These are phyloP conservation scores for Anastrepha ludens DNA, from an alignment of 1,140 invertebrate species.

Conservation along the genomic window DNA sequence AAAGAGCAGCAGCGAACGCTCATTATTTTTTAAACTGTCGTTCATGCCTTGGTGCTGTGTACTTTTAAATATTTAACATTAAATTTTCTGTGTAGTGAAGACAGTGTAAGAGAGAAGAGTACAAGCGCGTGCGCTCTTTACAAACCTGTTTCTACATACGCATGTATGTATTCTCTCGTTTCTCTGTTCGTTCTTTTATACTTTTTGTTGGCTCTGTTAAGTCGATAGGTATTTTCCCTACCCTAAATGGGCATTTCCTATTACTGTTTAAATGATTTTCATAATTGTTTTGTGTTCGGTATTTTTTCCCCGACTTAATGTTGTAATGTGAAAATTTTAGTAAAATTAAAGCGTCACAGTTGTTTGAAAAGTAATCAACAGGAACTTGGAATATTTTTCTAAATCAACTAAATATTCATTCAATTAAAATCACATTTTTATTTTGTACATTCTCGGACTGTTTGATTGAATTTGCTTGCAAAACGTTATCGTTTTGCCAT, in stretches of 20 bases:
- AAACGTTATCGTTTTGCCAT: neutral
- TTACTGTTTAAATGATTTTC: slow-evolving; percentile 12
- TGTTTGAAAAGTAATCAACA: neutral
- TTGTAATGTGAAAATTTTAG: neutral
- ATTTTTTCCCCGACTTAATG: neutral
- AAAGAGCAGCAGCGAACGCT: neutral
- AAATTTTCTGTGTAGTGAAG: neutral
- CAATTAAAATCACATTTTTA: neutral
- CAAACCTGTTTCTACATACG: neutral
- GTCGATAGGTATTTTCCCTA: neutral
- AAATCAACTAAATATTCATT: neutral
- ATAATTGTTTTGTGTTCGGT: neutral
- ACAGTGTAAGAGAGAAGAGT: neutral
- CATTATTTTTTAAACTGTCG: slow-evolving; percentile 1
- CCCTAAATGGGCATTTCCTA: slow-evolving; percentile 47
- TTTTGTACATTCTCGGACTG: neutral
- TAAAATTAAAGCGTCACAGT: neutral
- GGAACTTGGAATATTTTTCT: neutral
- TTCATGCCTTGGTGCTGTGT: slow-evolving; percentile 2
- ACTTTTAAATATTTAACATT: slow-evolving; percentile 38
- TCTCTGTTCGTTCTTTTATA: neutral
- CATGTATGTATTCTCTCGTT: neutral
- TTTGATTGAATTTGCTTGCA: neutral
- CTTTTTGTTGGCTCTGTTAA: neutral
- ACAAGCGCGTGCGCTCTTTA: slow-evolving; percentile 20